Evolutionary conservation across 2,888 invertebrate genomes (phyloP), one percentile per base, ranked within the genome.

Genomic region (Noctua janthe): DNA sequence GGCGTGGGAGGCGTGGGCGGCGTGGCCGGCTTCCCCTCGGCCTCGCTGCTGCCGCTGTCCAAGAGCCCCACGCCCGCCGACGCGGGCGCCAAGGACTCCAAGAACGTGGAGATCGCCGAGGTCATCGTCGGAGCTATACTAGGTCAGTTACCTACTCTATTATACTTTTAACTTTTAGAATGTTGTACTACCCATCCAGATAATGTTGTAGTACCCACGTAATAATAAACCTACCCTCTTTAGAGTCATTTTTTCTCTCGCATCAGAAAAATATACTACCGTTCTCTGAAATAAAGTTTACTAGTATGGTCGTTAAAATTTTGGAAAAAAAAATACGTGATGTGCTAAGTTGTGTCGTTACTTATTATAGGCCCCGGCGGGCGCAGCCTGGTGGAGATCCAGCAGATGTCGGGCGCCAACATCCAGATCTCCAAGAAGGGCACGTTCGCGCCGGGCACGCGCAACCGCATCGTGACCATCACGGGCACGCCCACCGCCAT

Each of bases 361-460:
- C 13, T 13, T 1, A 1, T 83, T 83, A 75, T 97, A 98, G 98
- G 98, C 94, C 99, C 99, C 90, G 99, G 99, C 94, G 99, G 99
- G 89, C 98, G 99, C 97, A 98, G 99, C 96, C 98, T 99, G 95
- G 98, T 99, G 94, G 99, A 99, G 97, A 99, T 99, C 97, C 99
- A 99, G 97, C 99, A 99, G 97, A 98, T 98, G 97, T 99, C 99
- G 94, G 99, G 99, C 96, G 99, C 99, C 96, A 99, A 98, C 97
- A 99, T 99, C 97, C 99, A 99, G 97, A 99, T 99, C 97, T 99
- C 99, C 91, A 99, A 99, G 98, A 99, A 99, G 97, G 99, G 99
- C 95, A 99, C 99, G 94, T 99, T 99, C 97, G 99, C 99, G 93
- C 99, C 99, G 90, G 99, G 99, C 97, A 99, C 99, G 91, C 98